Percentiles rank a stretch among this genome's conserved stretches.
These are phyloP conservation scores for Acleris cristana DNA, from an alignment of 2,888 invertebrate species.

Conservation along the genomic window DNA sequence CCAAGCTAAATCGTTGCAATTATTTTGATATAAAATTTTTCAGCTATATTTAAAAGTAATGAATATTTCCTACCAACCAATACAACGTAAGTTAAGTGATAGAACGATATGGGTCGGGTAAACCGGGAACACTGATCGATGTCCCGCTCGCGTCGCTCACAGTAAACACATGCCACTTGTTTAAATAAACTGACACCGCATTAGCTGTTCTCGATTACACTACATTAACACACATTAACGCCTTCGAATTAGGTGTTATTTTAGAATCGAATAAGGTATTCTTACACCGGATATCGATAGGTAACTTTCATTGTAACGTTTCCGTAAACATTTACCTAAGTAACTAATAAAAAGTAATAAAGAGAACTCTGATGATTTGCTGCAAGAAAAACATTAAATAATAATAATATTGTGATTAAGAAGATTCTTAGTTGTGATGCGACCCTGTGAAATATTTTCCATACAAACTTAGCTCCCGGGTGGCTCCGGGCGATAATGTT, in stretches of 20 bases:
- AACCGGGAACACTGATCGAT: slow-evolving; percentile 81
- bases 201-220: slow-evolving; percentile 82
- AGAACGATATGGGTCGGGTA: slow-evolving; percentile 61
- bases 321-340: slow-evolving; percentile 21
- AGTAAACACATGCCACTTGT: slow-evolving; percentile 83
- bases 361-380: too few relatives aligned
- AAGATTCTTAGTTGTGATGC: too few relatives aligned
- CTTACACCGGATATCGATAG: slow-evolving; percentile 34
- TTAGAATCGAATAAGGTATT: slow-evolving; percentile 64
- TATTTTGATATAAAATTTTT: too few relatives aligned
- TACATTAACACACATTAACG: slow-evolving; percentile 83
- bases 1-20: too few relatives aligned
- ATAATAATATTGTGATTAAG: too few relatives aligned
- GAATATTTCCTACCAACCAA: neutral
- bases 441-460: too few relatives aligned
- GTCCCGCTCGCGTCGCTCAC: slow-evolving; percentile 64
- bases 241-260: slow-evolving; percentile 74
- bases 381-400: too few relatives aligned
- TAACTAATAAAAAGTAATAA: neutral
- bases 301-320: slow-evolving; percentile 24
- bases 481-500: too few relatives aligned
- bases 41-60: neutral
- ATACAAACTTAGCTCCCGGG: too few relatives aligned
- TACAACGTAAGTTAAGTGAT: slow-evolving; percentile 22
- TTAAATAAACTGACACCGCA: slow-evolving; percentile 80